These are phyloP conservation scores for Pammene aurita DNA, from an alignment of 2,888 invertebrate species.

Conservation along the genomic window DNA sequence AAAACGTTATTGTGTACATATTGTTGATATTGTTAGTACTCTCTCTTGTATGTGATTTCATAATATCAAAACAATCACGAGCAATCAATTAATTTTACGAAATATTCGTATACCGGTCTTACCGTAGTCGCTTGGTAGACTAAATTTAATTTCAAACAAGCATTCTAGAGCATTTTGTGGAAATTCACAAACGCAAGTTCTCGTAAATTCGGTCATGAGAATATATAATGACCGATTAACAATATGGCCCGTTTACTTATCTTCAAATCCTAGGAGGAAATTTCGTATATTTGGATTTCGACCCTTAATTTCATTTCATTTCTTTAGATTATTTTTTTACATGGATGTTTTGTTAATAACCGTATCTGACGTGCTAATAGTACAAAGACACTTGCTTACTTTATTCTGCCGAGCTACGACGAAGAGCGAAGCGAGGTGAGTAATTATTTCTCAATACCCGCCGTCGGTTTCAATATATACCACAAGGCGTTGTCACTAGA, in stretches of 20 bases:
- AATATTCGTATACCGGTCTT: too few relatives aligned
- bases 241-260: too few relatives aligned
- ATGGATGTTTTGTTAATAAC: neutral
- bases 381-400: neutral
- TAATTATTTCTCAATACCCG: neutral
- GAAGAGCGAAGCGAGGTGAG: constrained; percentile 5
- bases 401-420: neutral
- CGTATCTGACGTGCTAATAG: neutral
- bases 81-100: too few relatives aligned
- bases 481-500: constrained; percentile 54
- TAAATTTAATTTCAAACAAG: too few relatives aligned
- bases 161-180: too few relatives aligned
- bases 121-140: neutral
- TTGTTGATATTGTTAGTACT: neutral
- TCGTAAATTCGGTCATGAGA: too few relatives aligned
- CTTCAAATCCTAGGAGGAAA: too few relatives aligned
- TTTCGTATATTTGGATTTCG: neutral
- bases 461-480: constrained; percentile 53
- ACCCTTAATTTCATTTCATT: too few relatives aligned
- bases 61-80: neutral
- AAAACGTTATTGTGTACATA: neutral
- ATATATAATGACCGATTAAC: too few relatives aligned
- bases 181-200: too few relatives aligned
- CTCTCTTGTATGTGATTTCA: neutral
- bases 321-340: too few relatives aligned